phyloP scores from a whole-genome alignment of 2,888 invertebrate genomes.

The Pristionchus entomophagus region DNA sequence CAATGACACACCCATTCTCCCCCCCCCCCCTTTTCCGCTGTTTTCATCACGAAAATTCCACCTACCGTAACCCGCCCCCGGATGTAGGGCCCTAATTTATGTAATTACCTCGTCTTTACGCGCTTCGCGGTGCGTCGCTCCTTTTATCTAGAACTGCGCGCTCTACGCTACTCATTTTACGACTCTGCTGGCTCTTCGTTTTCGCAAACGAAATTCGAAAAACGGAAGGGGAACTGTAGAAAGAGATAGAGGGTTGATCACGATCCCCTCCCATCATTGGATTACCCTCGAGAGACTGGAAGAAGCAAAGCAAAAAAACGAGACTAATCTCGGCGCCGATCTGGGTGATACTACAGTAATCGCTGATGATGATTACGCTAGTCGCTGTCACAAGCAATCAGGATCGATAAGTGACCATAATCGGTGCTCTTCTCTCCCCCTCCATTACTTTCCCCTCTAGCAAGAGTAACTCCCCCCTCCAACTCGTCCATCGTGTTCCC shows the following conservation, averaged over 20 bases:
- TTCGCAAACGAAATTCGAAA: conserved; percentile 11
- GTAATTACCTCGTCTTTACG: conserved; percentile 8
- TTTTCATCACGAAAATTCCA: background rate
- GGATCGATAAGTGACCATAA: conserved; percentile 40
- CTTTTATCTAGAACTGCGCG: conserved; percentile 10
- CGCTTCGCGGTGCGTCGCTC: background rate
- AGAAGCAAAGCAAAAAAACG: background rate
- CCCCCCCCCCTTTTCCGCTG: background rate
- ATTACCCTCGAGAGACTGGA: background rate
- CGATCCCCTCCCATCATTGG: background rate
- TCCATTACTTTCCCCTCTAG: conserved; percentile 22
- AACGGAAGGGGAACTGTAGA: conserved; percentile 33
- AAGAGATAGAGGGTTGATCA: background rate
- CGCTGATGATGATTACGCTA: background rate
- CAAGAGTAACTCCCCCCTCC: conserved; percentile 3
- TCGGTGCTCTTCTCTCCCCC: background rate
- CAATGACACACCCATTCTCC: background rate
- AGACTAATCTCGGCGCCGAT: conserved; percentile 4
- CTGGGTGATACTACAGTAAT: background rate
- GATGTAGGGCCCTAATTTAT: background rate
- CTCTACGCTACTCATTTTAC: conserved; percentile 27
- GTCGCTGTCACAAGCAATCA: background rate
- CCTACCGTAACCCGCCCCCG: conserved; percentile 3
- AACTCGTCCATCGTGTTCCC: background rate
- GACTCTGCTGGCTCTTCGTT: background rate